phyloP scores from a whole-genome alignment of 2,888 invertebrate genomes.

The Pycnomerus fuliginosus region DNA sequence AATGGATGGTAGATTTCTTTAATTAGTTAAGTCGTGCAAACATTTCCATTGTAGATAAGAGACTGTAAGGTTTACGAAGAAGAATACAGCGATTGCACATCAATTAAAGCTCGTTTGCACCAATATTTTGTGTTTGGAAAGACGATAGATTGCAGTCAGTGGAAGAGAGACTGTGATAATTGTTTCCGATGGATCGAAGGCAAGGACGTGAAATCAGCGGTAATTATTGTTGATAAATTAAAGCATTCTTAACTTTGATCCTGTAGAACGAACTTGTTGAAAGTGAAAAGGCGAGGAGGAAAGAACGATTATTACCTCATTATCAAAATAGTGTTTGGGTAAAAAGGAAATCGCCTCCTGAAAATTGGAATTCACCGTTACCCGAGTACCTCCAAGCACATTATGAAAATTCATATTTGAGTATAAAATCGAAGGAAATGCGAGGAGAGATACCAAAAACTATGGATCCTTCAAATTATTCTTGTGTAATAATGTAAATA shows the following conservation, averaged over 20 bases:
- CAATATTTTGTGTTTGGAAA: conserved; percentile 84
- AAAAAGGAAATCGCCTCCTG: conserved; percentile 71
- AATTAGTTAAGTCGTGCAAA: conserved; percentile 3
- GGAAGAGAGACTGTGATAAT: conserved; percentile 76
- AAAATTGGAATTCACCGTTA: conserved; percentile 78
- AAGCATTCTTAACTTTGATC: conserved; percentile 9
- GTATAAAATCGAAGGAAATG: conserved; percentile 64
- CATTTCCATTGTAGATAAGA: conserved; percentile 62
- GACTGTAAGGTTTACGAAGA: conserved; percentile 78
- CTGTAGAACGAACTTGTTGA: conserved; percentile 63
- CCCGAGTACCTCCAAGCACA: conserved; percentile 73
- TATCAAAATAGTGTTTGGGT: conserved; percentile 78
- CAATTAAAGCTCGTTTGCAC: conserved; percentile 74
- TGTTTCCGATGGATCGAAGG: conserved; percentile 68
- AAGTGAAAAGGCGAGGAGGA: conserved; percentile 69
- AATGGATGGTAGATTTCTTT: conserved; percentile 42
- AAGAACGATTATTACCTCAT: conserved; percentile 65
- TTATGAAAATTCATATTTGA: conserved; percentile 67
- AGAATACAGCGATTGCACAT: conserved; percentile 79
- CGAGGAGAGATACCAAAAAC: conserved; percentile 49
- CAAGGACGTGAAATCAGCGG: conserved; percentile 66
- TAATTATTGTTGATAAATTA: conserved; percentile 50
- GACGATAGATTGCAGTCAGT: conserved; percentile 70
- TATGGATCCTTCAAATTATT: conserved; percentile 21
- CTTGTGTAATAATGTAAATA: conserved; percentile 17